These are phyloP conservation scores for Camponotus pennsylvanicus DNA, from an alignment of 1,140 invertebrate genomes.

Conservation along the genomic window DNA sequence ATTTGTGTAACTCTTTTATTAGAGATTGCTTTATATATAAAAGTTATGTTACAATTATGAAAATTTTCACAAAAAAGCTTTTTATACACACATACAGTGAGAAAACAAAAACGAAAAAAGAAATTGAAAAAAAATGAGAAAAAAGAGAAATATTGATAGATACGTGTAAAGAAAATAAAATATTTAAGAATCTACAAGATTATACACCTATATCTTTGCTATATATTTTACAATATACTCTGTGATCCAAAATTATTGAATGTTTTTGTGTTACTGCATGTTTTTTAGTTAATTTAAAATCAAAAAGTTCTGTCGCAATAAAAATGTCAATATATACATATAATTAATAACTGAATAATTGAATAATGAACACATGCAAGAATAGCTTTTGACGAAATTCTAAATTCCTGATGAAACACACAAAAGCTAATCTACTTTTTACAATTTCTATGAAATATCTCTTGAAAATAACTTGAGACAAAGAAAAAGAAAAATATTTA, in stretches of 20 bases:
- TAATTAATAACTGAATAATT: background rate
- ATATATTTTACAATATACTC: background rate
- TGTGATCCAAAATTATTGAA: background rate
- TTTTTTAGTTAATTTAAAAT: background rate
- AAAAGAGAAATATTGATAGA: no score
- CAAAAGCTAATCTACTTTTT: background rate
- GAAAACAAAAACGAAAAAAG: no score
- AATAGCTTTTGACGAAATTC: background rate
- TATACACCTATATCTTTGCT: background rate
- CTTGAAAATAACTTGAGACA: constrained; percentile 5
- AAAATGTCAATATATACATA: background rate
- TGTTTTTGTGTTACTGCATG: background rate
- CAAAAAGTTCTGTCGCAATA: background rate
- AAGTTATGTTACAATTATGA: background rate
- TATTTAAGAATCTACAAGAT: no score
- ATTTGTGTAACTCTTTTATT: background rate
- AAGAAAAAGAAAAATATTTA: background rate
- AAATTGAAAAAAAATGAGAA: no score
- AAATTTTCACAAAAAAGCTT: background rate
- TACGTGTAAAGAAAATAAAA: no score
- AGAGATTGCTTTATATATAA: background rate
- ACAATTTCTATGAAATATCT: background rate
- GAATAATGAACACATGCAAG: background rate
- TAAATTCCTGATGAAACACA: background rate
- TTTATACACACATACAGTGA: no score